Percentiles rank a stretch among this genome's conserved stretches.
Conservation (phyloP, 1,140 invertebrate species). For the Laodelphax striatellus region DNA sequence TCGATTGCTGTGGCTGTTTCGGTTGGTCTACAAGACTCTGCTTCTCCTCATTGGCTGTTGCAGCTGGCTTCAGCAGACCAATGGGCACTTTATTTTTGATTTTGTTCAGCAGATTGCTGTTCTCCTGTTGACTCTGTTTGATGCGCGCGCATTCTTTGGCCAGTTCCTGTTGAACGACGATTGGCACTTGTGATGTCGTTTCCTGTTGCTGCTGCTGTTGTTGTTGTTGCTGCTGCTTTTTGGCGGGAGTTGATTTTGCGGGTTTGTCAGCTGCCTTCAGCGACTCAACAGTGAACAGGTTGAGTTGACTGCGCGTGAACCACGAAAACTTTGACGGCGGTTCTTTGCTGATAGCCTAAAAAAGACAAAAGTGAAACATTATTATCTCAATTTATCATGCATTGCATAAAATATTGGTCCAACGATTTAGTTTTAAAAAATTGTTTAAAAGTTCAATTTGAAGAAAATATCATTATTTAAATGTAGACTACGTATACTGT, state of each 20-base stretch:
- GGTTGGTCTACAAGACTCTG: slow-evolving; percentile 11
- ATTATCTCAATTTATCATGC: too few relatives aligned
- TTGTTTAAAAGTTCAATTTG: too few relatives aligned
- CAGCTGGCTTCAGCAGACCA: slow-evolving; percentile 2
- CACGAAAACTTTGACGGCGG: slow-evolving; percentile 66
- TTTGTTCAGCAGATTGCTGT: slow-evolving; percentile 8
- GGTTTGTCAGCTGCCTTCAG: slow-evolving; percentile 13
- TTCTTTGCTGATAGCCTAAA: slow-evolving; percentile 40
- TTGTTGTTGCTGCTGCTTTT: not conserved
- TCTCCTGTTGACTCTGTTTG: not conserved
- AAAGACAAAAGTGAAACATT: not conserved
- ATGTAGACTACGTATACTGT: too few relatives aligned
- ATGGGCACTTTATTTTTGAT: slow-evolving; percentile 16
- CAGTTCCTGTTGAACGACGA: too few relatives aligned
- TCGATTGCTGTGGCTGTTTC: not conserved
- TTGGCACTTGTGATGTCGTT: not conserved
- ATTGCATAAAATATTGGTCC: too few relatives aligned
- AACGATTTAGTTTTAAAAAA: too few relatives aligned
- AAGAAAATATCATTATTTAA: too few relatives aligned
- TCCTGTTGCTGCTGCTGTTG: not conserved
- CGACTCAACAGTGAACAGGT: slow-evolving; percentile 34
- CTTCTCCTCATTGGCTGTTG: slow-evolving; percentile 10
- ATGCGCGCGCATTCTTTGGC: too few relatives aligned
- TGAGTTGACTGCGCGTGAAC: slow-evolving; percentile 63
- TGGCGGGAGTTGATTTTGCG: slow-evolving; percentile 11